Base-by-base conservation (phyloP, 2,888 invertebrate species). In the Melanotus villosus region DNA sequence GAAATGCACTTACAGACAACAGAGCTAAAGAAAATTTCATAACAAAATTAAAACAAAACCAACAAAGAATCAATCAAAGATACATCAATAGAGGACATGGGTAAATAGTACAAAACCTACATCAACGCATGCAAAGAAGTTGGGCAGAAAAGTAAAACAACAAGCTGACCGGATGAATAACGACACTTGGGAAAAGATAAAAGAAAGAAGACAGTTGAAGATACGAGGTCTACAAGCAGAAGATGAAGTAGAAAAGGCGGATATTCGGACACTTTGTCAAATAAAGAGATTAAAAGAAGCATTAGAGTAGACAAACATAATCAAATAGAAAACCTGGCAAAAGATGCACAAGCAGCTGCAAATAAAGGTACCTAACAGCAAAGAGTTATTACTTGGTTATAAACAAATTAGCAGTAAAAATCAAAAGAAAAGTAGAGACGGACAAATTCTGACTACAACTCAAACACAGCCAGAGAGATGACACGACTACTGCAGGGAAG, bases 31-130 rank as follows among this genome's bases (percentile, higher is more conserved):
- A 36, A 36, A 36, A 36, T 6, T 36, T 5, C 36, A 36, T 36
- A 4, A 36, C 36, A 36, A 36, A 36, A n/a, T n/a, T 36, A 36
- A 36, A 36, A n/a, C 36, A n/a, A 36, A 10, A n/a, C 36, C 36
- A n/a, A 5, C 36, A 36, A 36, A n/a, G 5, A 36, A 36, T 36
- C 36, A 10, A 36, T 36, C 26, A 26, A 26, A 26, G 7, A 5
- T 36, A 10, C 36, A n/a, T 36, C 36, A 36, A n/a, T 36, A 36
- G 36, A n/a, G 36, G 36, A 36, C 36, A 36, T 36, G 36, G 36
- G 5, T 36, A 36, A 36, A 36, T n/a, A 36, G 36, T 10, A 36
- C 3, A 36, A 36, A 36, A 36, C 36, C 36, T 36, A 36, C 36
- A 36, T 36, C 36, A 36, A 36, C 36, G 36, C 36, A 36, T 5